Evolutionary conservation across 64 coral and sea anemone genomes (phyloP).

Genomic region (Catalaphyllia jardinei): DNA sequence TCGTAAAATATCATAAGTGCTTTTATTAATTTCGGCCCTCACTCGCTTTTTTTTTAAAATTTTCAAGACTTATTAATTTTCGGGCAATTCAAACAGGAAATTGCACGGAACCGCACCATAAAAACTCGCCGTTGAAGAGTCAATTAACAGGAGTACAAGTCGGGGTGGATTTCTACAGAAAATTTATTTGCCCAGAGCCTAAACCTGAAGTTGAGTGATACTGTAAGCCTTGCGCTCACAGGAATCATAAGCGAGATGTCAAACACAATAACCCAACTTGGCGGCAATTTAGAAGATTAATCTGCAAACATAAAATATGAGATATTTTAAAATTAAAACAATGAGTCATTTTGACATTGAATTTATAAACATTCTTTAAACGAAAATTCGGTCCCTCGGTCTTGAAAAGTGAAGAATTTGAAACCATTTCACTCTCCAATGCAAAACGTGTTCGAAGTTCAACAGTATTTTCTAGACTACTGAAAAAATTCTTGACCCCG

Average conservation of each 20-base stretch:
- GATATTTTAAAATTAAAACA: slow-evolving; percentile 2
- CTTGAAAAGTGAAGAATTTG: too few relatives aligned
- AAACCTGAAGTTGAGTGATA: too few relatives aligned
- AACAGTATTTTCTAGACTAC: too few relatives aligned
- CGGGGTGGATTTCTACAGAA: neutral
- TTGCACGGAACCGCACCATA: neutral
- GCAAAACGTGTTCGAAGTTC: too few relatives aligned
- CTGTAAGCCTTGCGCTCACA: too few relatives aligned
- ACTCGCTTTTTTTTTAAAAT: neutral
- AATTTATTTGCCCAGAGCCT: neutral
- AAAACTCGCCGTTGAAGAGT: neutral
- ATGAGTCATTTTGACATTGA: neutral
- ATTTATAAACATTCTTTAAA: neutral
- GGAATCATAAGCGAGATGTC: too few relatives aligned
- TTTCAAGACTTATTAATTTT: neutral
- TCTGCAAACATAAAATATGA: neutral
- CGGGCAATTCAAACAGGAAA: slow-evolving; percentile 35
- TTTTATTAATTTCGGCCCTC: neutral
- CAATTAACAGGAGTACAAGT: neutral
- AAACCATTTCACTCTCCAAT: too few relatives aligned
- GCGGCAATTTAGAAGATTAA: neutral
- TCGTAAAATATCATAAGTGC: neutral
- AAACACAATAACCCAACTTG: too few relatives aligned
- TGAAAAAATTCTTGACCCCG: too few relatives aligned
- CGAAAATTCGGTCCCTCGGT: neutral